Percentiles rank a stretch among this genome's conserved stretches.
These are phyloP conservation scores for Lysandra bellargus DNA, from an alignment of 2,888 invertebrate species.

Conservation along the genomic window DNA sequence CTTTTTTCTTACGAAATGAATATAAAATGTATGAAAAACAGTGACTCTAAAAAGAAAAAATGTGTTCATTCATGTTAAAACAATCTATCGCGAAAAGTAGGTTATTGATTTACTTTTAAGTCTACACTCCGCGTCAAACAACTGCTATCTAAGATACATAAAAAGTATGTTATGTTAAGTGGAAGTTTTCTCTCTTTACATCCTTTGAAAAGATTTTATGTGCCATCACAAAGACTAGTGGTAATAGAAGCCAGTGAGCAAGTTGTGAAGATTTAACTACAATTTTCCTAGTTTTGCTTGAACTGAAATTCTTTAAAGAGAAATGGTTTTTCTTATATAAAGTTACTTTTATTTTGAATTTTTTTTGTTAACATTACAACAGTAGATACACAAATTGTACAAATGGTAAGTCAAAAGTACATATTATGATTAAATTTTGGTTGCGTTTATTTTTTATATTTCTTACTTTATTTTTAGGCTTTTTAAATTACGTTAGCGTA, in stretches of 20 bases:
- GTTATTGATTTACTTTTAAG: slow-evolving; percentile 9
- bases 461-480: neutral
- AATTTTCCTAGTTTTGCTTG: slow-evolving; percentile 17
- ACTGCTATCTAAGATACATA: slow-evolving; percentile 22
- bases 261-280: slow-evolving; percentile 23
- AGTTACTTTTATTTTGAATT: neutral
- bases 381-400: neutral
- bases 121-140: neutral
- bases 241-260: slow-evolving; percentile 8
- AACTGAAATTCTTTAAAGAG: slow-evolving; percentile 1
- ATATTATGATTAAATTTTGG: neutral
- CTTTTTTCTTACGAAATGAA: neutral
- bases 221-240: slow-evolving; percentile 17
- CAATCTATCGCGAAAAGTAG: neutral
- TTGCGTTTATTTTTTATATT: neutral
- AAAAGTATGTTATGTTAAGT: slow-evolving; percentile 23
- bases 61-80: neutral
- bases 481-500: neutral
- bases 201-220: slow-evolving; percentile 24
- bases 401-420: no score
- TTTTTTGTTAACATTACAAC: neutral
- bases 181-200: slow-evolving; percentile 20
- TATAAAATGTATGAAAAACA: no score
- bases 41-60: neutral
- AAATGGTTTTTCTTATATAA: neutral